A percentile compares a stretch with the other conserved stretches of the same genome.
These are phyloP conservation scores for Poecilobothrus nobilitatus DNA, from an alignment of 2,888 invertebrate species.

Conservation along the genomic window DNA sequence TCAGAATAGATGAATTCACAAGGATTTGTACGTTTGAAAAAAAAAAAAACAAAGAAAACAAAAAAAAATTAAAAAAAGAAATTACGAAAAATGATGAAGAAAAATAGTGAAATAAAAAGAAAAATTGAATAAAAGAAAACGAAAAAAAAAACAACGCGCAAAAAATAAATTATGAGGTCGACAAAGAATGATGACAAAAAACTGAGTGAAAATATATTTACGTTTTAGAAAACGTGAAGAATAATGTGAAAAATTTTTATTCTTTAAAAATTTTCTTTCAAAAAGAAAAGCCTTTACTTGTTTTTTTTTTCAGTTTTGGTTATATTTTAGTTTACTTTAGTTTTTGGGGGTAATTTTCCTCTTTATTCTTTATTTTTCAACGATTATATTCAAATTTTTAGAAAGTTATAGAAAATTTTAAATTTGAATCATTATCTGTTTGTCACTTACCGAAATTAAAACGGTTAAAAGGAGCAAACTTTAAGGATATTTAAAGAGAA, in stretches of 20 bases:
- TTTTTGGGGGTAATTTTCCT: too few relatives aligned
- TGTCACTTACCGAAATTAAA: too few relatives aligned
- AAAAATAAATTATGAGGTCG: slow-evolving; percentile 6
- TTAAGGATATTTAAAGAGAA: too few relatives aligned
- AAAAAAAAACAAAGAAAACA: not conserved
- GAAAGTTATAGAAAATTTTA: too few relatives aligned
- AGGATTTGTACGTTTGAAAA: not conserved
- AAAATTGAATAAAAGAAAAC: not conserved
- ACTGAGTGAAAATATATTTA: not conserved
- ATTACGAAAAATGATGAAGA: too few relatives aligned
- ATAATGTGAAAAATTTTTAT: slow-evolving; percentile 6
- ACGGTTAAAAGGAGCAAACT: too few relatives aligned
- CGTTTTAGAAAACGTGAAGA: not conserved
- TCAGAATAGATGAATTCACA: not conserved
- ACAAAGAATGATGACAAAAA: slow-evolving; percentile 6
- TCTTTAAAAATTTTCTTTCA: not conserved
- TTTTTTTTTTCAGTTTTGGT: not conserved
- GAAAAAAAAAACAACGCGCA: not conserved
- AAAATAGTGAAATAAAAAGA: too few relatives aligned
- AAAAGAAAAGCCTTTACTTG: slow-evolving; percentile 1
- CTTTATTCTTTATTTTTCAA: too few relatives aligned
- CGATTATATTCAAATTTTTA: too few relatives aligned
- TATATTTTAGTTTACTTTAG: not conserved
- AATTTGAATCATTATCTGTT: too few relatives aligned
- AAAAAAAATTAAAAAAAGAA: not conserved